These are phyloP conservation scores for Ciconia stormi DNA, from an alignment of 2,113 vertebrate species.

Conservation along the genomic window DNA sequence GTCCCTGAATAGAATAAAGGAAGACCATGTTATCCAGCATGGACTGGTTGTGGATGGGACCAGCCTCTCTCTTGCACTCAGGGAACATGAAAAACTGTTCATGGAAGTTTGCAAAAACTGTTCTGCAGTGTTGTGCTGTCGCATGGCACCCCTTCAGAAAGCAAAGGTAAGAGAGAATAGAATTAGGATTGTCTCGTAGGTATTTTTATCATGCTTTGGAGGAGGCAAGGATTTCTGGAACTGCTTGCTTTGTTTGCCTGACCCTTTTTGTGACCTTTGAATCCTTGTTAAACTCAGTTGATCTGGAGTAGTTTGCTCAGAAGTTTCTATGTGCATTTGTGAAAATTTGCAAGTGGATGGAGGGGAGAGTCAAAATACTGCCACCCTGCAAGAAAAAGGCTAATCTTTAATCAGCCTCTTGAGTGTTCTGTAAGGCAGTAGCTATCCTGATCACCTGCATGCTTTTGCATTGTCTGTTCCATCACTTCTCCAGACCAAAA, in stretches of 20 bases:
- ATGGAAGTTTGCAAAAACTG: constrained; percentile 97
- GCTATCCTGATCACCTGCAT: background rate
- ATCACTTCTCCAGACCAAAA: background rate
- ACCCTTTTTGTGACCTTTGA: background rate
- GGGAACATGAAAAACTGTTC: constrained; percentile 95
- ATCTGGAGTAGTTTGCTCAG: background rate
- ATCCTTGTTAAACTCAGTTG: background rate
- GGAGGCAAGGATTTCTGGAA: background rate
- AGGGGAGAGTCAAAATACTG: background rate
- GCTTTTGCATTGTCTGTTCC: background rate
- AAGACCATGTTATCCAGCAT: constrained; percentile 96
- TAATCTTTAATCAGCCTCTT: background rate
- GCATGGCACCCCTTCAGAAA: constrained; percentile 98
- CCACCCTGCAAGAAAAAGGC: background rate
- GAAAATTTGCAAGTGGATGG: background rate
- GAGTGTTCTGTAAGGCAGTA: background rate
- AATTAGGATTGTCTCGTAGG: background rate
- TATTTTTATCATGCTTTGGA: background rate
- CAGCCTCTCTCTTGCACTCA: constrained; percentile 93
- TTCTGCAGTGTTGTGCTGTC: constrained; percentile 94
- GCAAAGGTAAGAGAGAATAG: constrained; percentile 82
- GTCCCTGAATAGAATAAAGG: constrained; percentile 82
- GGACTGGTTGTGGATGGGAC: constrained; percentile 95
- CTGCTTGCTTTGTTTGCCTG: background rate
- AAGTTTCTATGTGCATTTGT: background rate